Conservation (phyloP, 2,797 vertebrate genomes). For the Sebastes variabilis region DNA sequence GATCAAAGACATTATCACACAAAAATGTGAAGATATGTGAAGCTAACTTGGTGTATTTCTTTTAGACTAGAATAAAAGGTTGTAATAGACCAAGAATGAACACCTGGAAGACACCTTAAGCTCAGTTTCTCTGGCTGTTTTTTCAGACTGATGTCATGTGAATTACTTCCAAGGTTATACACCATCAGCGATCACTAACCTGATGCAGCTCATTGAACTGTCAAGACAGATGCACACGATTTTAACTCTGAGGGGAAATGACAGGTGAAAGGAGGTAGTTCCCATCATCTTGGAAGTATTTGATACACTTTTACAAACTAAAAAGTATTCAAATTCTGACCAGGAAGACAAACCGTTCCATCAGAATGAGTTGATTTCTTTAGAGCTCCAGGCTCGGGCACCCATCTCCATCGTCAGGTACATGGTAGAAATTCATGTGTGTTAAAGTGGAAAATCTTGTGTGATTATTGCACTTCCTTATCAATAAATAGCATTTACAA, state of each 20-base stretch:
- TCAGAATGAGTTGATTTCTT: background rate
- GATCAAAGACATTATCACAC: background rate
- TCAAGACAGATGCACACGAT: background rate
- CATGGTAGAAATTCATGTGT: background rate
- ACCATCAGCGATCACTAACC: background rate
- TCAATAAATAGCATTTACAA: background rate
- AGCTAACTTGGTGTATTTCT: background rate
- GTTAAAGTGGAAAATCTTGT: background rate
- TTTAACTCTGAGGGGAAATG: background rate
- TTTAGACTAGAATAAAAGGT: background rate
- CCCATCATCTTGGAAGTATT: background rate
- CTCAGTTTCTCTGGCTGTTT: background rate
- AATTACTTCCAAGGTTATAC: slow-evolving; percentile 2
- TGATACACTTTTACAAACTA: background rate
- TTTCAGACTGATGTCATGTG: background rate
- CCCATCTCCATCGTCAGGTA: rapidly evolving
- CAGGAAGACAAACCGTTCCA: background rate
- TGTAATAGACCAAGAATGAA: background rate
- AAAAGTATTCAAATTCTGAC: background rate
- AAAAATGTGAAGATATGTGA: too few species aligned
- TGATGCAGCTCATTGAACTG: slow-evolving; percentile 17
- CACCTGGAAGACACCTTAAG: background rate
- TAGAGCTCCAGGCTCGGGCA: too few species aligned
- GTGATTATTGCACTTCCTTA: background rate
- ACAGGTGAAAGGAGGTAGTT: background rate